Conservation (phyloP, 2,113 vertebrate species). For the Melospiza georgiana region DNA sequence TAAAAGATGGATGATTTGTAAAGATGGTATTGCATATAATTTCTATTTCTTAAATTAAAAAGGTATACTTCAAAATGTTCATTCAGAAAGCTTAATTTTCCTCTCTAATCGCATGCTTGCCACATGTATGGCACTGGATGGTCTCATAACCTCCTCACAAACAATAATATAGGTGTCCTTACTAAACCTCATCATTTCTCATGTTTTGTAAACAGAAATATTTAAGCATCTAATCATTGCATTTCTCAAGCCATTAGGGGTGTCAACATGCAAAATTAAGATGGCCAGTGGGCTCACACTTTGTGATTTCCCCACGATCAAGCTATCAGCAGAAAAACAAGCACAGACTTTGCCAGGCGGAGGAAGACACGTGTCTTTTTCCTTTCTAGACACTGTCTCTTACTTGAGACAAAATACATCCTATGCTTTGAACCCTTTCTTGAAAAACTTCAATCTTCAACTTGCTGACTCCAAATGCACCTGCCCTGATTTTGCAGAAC, state of each 20-base stretch:
- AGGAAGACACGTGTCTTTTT: background rate
- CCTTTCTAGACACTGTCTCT: background rate
- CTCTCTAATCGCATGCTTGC: background rate
- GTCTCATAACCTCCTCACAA: background rate
- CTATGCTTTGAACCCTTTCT: background rate
- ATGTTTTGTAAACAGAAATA: background rate
- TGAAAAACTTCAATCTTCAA: background rate
- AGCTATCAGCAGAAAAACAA: background rate
- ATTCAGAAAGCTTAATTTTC: background rate
- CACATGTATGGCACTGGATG: background rate
- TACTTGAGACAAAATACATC: background rate
- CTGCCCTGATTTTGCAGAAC: background rate
- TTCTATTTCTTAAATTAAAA: background rate
- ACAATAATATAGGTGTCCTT: background rate
- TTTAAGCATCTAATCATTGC: background rate
- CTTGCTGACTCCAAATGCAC: background rate
- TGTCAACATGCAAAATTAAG: background rate
- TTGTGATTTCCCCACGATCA: background rate
- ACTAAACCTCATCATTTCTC: background rate
- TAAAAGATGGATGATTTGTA: background rate
- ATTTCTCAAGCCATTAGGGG: background rate
- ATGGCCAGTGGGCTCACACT: background rate
- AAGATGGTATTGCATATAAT: rapidly evolving
- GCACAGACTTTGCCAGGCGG: background rate
- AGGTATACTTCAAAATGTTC: background rate